Evolutionary conservation across 1,140 invertebrate species (phyloP), one percentile per base, ranked within the genome.

Genomic region (Drosophila rhopaloa): DNA sequence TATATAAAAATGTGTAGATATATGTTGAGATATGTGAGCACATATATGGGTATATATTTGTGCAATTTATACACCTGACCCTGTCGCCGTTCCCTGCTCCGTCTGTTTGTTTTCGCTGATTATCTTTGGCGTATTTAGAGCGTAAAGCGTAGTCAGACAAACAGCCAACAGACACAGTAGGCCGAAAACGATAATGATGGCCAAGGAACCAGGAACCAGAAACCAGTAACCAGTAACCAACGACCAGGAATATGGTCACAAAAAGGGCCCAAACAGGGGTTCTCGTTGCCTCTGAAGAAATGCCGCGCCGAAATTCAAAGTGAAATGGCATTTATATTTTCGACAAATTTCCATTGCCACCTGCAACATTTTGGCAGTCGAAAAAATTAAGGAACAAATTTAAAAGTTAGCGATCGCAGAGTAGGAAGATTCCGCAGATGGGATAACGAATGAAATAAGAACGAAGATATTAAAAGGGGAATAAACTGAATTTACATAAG

Each of bases 71-170:
- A 88, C 83, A 86, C 82, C 82, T 88, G 82, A 86, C 82, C 82
- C 79, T 83, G 81, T 80, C 78, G 78, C 78, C 29, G 48, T 53
- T 53, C 50, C 50, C 44, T 48, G 57, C 56, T 35, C 47, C 67
- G 84, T 70, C 77, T 89, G 85, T 89, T 89, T 89, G 83, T 91
- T 90, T 90, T 90, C 81, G 89, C 85, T 91, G 90, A 91, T 91
- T 91, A 89, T 91, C 90, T 91, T 89, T 83, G 81, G 85, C 85
- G 90, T 91, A 91, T 91, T 91, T 91, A 91, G 90, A 91, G 90
- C 90, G 90, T 91, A 91, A 91, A 91, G 88, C 84, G 83, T 89
- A 91, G 89, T 91, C 89, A 91, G 89, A 91, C 89, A 89, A 74
- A 56, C 67, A 75, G 56, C 24, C 48, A 35, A 51, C 48, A 50